A percentile compares a stretch with the other conserved stretches of the same genome.
Evolutionary conservation across 2,888 invertebrate genomes (phyloP).

Genomic region (Eutolmus rufibarbis): DNA sequence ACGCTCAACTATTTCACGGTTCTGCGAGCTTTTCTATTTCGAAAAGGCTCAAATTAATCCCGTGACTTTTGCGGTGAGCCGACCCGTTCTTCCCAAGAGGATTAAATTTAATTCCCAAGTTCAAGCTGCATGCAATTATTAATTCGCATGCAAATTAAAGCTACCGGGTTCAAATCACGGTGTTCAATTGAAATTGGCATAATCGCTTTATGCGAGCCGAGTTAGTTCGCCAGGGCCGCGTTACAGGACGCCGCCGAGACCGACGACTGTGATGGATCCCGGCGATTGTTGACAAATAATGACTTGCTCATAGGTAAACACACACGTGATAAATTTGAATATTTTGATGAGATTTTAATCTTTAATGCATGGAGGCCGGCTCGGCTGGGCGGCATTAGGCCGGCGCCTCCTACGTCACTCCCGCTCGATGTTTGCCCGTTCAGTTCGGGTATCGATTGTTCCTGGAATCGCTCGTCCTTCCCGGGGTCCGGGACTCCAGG

Average conservation of each 20-base stretch:
- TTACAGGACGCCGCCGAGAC: not conserved
- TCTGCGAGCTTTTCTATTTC: not conserved
- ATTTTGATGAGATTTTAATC: constrained; percentile 45
- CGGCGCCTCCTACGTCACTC: not conserved
- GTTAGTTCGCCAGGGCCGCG: not conserved
- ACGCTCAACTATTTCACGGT: not conserved
- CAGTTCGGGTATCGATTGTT: not conserved
- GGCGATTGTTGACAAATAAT: constrained; percentile 40
- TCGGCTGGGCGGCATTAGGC: not conserved
- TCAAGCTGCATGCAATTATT: constrained; percentile 24
- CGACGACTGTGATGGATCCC: not conserved
- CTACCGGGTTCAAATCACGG: constrained; percentile 16
- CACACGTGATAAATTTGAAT: constrained; percentile 40
- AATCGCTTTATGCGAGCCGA: constrained; percentile 24
- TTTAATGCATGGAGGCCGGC: constrained; percentile 10
- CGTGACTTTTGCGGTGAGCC: not conserved
- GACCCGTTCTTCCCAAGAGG: constrained; percentile 25
- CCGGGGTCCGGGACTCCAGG: not conserved
- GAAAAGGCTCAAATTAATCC: not conserved
- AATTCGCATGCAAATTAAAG: constrained; percentile 28
- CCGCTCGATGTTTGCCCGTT: not conserved
- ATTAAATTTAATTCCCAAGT: constrained; percentile 19
- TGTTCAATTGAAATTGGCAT: constrained; percentile 12
- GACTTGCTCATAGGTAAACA: constrained; percentile 38
- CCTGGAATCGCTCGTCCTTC: not conserved